Base-by-base conservation (phyloP, 2,888 invertebrate species). In the Hartigia nigra region DNA sequence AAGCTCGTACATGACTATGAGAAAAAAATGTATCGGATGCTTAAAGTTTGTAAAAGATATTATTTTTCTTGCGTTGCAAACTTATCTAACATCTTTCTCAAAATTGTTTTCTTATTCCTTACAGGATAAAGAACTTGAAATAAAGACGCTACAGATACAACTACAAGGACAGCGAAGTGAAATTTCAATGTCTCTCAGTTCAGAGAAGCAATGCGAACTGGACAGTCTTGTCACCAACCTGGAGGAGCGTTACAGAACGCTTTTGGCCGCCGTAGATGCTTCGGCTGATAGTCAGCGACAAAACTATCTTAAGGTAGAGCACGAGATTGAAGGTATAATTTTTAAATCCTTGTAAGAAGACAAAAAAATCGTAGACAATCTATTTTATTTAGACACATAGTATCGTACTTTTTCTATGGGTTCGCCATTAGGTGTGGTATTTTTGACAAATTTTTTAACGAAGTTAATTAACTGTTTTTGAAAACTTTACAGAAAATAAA, bases 81-180 rank as follows among this genome's bases (percentile, higher is more conserved):
- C 9, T 2, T 1, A 23, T 55, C 2, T 75, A 55, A 35, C 14
- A 14, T 74, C 14, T 37, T 70, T 70, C 31, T 75, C 36, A 55
- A 55, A 55, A 55, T 72, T 78, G 5, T 23, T 12, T 31, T 70
- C 4, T 74, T 32, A 69, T 80, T 78, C 80, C 74, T 74, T 12
- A 55, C 74, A 90, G 90, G 86, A 86, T 69, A 89, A 90, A 74
- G 86, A 87, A 34, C 79, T 86, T 74, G 87, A 89, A 78, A 88
- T 88, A 77, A 87, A 84, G 74, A 78, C 82, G 12, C 78, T 90
- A n/a, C 86, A 87, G 76, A 77, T 87, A n/a, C 85, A 85, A 80
- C 80, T 90, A 1, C 85, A 87, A 77, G 84, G 83, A n/a, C 88
- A 88, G 75, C 84, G 82, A 31, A 88, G 84, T 35, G 86, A 89